These are phyloP conservation scores for Pogonophryne albipinna DNA, from an alignment of 2,797 vertebrate genomes.

Conservation along the genomic window DNA sequence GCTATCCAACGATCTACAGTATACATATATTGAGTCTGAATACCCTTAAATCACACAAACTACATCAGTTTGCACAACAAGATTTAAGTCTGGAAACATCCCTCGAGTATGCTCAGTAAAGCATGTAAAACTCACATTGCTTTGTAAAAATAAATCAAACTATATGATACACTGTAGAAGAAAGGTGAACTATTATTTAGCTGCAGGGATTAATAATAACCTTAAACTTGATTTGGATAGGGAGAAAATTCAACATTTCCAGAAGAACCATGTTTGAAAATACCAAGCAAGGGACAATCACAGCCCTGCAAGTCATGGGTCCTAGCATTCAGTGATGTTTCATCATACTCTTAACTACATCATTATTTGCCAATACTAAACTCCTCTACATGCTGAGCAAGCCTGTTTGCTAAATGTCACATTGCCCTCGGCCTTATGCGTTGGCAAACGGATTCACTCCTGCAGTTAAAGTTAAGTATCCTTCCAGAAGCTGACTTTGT, in stretches of 20 bases:
- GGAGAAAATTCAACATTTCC: background rate
- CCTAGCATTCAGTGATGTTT: background rate
- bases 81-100: background rate
- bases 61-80: background rate
- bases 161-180: background rate
- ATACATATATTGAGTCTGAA: background rate
- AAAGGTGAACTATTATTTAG: background rate
- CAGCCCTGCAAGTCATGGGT: background rate
- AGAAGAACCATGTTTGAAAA: slow-evolving; percentile 8
- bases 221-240: background rate
- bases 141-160: background rate
- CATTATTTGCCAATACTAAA: slow-evolving; percentile 5
- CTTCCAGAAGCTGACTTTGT: slow-evolving; percentile 10
- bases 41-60: background rate
- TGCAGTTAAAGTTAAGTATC: slow-evolving; percentile 27
- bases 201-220: background rate
- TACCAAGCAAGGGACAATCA: background rate
- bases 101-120: background rate
- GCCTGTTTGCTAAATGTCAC: slow-evolving; percentile 26
- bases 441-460: slow-evolving; percentile 23
- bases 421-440: slow-evolving; percentile 13
- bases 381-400: background rate
- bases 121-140: background rate
- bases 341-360: slow-evolving; percentile 20
- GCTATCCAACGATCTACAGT: slow-evolving; percentile 12